phyloP scores from a whole-genome alignment of 2,797 vertebrate species.

The Chiloscyllium punctatum region DNA sequence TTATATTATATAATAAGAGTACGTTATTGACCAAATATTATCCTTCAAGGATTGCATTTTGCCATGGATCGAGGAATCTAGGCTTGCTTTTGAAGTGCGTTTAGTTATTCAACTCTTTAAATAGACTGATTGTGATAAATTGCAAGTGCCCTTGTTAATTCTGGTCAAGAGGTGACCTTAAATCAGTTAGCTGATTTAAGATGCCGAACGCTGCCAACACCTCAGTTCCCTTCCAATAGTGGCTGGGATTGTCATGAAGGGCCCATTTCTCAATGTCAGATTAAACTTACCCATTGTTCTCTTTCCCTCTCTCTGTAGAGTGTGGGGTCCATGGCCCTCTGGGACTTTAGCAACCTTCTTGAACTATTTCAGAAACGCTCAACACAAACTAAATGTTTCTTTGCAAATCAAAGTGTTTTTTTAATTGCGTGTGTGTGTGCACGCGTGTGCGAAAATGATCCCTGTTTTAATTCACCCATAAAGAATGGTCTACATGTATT shows the following conservation, averaged over 20 bases:
- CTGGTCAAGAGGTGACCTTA: background rate
- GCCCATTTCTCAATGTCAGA: too few relatives aligned
- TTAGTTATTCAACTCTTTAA: background rate
- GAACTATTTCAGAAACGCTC: background rate
- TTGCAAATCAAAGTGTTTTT: background rate
- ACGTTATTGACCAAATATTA: background rate
- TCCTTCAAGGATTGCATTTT: background rate
- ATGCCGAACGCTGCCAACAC: too few relatives aligned
- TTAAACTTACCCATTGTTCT: too few relatives aligned
- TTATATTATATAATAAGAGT: too few relatives aligned
- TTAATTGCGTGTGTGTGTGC: background rate
- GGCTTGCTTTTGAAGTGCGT: background rate
- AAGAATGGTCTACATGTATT: background rate
- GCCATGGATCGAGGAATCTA: background rate
- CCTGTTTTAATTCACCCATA: background rate
- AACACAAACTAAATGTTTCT: background rate
- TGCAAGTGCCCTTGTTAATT: background rate
- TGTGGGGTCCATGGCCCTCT: too few relatives aligned
- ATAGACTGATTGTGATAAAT: background rate
- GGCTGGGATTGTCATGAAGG: too few relatives aligned
- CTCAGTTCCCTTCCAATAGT: too few relatives aligned
- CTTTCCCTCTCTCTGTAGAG: too few relatives aligned
- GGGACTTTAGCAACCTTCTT: background rate
- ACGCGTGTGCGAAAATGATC: background rate
- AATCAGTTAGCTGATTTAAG: background rate